Base-by-base conservation (phyloP, 2,113 vertebrate species). In the Meriones unguiculatus region DNA sequence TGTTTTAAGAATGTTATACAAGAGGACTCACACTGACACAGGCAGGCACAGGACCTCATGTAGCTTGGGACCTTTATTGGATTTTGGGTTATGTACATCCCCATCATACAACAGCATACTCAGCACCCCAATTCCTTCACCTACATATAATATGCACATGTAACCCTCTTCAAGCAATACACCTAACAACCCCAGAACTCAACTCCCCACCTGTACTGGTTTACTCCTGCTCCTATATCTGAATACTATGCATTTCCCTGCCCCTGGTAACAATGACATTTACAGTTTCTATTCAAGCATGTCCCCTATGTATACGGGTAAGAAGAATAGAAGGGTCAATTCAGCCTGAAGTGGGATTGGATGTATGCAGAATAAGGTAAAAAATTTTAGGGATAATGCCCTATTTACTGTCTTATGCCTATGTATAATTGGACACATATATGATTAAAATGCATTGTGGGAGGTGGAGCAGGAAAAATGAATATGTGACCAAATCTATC, bases 1-100 rank as follows among this genome's bases (percentile, higher is more conserved):
- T n/a, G 76, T 78, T 96, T 82, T 67, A 95, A 93, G 52, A 91
- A 52, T 57, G 52, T 69, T 84, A 69, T 35, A 91, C 18, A 94
- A 73, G 76, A 67, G 28, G 65, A 87, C 93, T 77, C 52, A 96
- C 69, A 87, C 0, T 2, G 54, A 84, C 35, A n/a, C 57, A 87
- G 28, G 41, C n/a, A 69, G 46, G 38, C 64, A 22, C 17, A 32
- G 32, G 78, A n/a, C 9, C 30, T 22, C 11, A 18, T 22, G 4
- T 5, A 59, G 11, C 54, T 59, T 59, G 54, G 54, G 78, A n/a
- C 18, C 76, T 20, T 30, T 52, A 24, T 12, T 20, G 22, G 9
- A 32, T n/a, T 59, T 22, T 57, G 78, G 30, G 54, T 38, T 9
- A 41, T 22, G 7, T 18, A 73, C 35, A 59, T 25, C 32, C 22